phyloP scores from a whole-genome alignment of 1,140 invertebrate genomes.

The Drosophila kepulauana region DNA sequence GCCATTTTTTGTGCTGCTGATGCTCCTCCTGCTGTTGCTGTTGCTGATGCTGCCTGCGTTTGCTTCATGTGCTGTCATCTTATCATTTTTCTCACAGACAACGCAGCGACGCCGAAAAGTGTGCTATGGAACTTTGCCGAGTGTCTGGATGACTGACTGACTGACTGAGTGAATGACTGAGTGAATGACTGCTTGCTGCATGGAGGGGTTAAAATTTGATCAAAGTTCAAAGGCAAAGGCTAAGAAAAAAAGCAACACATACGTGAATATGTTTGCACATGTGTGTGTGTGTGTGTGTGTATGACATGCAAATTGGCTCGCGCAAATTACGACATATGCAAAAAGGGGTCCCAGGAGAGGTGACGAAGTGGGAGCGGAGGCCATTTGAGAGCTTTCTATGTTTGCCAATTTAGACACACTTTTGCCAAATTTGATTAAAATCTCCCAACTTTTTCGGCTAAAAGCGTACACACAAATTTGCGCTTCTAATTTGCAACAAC shows the following conservation, averaged over 20 bases:
- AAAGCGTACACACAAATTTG: constrained; percentile 34
- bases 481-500: constrained; percentile 66
- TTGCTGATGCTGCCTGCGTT: constrained; percentile 43
- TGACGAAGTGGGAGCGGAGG: constrained; percentile 4
- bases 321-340: constrained; percentile 77
- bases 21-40: neutral
- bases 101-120: constrained; percentile 23
- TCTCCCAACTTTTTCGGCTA: constrained; percentile 51
- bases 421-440: constrained; percentile 81
- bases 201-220: constrained; percentile 73
- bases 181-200: constrained; percentile 1
- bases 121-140: constrained; percentile 29
- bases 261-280: neutral
- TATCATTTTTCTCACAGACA: constrained; percentile 80
- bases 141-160: neutral
- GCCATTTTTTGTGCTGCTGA: constrained; percentile 65
- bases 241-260: constrained; percentile 7
- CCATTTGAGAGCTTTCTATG: constrained; percentile 53
- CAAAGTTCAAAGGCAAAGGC: constrained; percentile 77
- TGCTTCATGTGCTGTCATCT: constrained; percentile 73
- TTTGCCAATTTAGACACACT: constrained; percentile 80
- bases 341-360: constrained; percentile 18
- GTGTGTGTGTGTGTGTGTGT: constrained; percentile 7
- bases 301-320: constrained; percentile 65
- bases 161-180: no score